Evolutionary conservation across 2,888 invertebrate genomes (phyloP).

Genomic region (Tribolium freemani): DNA sequence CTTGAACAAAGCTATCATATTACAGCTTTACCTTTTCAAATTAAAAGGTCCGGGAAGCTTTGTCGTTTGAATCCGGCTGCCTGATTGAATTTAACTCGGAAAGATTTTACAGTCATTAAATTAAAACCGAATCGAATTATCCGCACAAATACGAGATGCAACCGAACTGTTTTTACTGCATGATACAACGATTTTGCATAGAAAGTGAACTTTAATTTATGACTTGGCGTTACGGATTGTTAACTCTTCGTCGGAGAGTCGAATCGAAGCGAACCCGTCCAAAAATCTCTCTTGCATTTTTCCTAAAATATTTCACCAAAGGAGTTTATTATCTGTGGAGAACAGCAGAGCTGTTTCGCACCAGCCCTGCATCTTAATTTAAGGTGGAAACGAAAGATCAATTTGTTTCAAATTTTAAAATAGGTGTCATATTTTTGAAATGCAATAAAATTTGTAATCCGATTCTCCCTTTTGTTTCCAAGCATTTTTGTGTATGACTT

Average conservation of each 20-base stretch:
- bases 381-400: not conserved
- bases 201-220: conserved; percentile 39
- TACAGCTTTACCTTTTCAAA: conserved; percentile 44
- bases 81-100: conserved; percentile 38
- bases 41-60: conserved; percentile 43
- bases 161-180: conserved; percentile 1
- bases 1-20: conserved; percentile 46
- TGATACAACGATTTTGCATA: conserved; percentile 1
- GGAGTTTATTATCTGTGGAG: conserved; percentile 5
- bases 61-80: conserved; percentile 38
- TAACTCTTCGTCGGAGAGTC: conserved; percentile 6
- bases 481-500: too few relatives aligned
- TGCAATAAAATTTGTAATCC: too few relatives aligned
- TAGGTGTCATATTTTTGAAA: too few relatives aligned
- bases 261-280: not conserved
- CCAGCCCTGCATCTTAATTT: conserved; percentile 18
- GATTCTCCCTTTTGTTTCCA: too few relatives aligned
- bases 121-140: conserved; percentile 42
- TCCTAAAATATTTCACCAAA: not conserved
- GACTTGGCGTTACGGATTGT: conserved; percentile 27
- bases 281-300: conserved; percentile 14
- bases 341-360: conserved; percentile 24
- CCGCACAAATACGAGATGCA: not conserved
- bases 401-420: too few relatives aligned
- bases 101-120: conserved; percentile 44